Base-by-base conservation (phyloP, 2,888 invertebrate genomes). In the Acanthosepion lycidas region DNA sequence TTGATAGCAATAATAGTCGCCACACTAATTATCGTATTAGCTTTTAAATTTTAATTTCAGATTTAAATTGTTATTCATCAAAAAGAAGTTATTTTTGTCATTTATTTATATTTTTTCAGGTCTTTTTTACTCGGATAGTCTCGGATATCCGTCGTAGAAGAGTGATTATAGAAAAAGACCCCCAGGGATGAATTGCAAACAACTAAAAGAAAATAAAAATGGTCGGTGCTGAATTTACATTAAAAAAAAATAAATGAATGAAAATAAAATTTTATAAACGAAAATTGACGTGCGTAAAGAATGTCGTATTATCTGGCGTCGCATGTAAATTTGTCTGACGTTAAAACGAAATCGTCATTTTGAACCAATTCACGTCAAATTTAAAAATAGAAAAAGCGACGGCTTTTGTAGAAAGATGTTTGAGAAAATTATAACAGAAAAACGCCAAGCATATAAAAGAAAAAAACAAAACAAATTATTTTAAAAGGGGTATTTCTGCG, bases 191-290 rank as follows among this genome's bases (percentile, higher is more conserved):
- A 78, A 78, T 33, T 33, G 33, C 78, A 15, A n/a, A 33, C 59
- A 20, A 59, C 59, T 59, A 59, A 23, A 59, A 59, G 2, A 51
- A 5, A 20, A 59, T n/a, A 23, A 18, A 59, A 59, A 59, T 59
- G 23, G n/a, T 15, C 78, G 33, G 5, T 78, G n/a, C 78, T 78
- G 12, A n/a, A n/a, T 78, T 78, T 33, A 78, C 78, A n/a, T 78
- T 78, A 15, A 33, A 15, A 78, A 59, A 55, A 55, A 18, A 20
- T 2, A 55, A 20, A 55, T 5, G 3, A 20, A 55, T 20, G 4
- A 59, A 59, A 78, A 78, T n/a, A 78, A n/a, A 78, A n/a, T n/a
- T n/a, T n/a, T 78, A 78, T 78, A 78, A 78, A 28, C n/a, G n/a
- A 78, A 33, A n/a, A 78, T 0, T 20, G 26, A 23, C 20, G 4